Evolutionary conservation across 2,113 vertebrate species (phyloP).

Genomic region (Melospiza melodia): DNA sequence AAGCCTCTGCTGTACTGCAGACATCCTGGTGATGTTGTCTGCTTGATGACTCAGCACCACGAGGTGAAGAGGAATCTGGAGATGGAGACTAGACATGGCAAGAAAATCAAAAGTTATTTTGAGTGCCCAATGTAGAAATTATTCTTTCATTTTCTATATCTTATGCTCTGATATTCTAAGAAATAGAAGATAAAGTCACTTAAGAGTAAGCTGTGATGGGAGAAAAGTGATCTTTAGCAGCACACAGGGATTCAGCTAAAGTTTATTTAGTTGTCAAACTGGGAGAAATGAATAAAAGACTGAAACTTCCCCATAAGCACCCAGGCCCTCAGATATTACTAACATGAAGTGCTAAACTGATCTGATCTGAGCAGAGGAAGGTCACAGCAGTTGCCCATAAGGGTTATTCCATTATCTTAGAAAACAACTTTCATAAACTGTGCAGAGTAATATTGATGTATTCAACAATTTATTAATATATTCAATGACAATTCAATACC

Average conservation of each 20-base stretch:
- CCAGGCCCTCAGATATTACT: neutral
- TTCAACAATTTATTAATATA: neutral
- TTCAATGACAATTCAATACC: neutral
- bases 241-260: neutral
- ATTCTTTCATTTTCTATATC: neutral
- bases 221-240: neutral
- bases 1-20: conserved; percentile 79
- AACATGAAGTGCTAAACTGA: neutral
- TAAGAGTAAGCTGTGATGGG: neutral
- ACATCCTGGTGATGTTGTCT: conserved; percentile 81
- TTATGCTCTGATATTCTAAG: neutral
- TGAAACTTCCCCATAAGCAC: neutral
- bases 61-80: conserved; percentile 86
- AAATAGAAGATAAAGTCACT: neutral
- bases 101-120: conserved; percentile 32
- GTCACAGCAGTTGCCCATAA: neutral
- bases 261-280: neutral
- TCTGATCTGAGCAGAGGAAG: neutral
- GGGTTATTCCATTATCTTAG: neutral
- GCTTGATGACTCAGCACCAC: conserved; percentile 88
- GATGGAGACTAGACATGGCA: conserved; percentile 82
- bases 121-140: neutral
- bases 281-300: neutral
- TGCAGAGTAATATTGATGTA: neutral
- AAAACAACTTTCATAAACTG: neutral